These are phyloP conservation scores for Drosophila pachea DNA, from an alignment of 1,140 invertebrate genomes.

Conservation along the genomic window DNA sequence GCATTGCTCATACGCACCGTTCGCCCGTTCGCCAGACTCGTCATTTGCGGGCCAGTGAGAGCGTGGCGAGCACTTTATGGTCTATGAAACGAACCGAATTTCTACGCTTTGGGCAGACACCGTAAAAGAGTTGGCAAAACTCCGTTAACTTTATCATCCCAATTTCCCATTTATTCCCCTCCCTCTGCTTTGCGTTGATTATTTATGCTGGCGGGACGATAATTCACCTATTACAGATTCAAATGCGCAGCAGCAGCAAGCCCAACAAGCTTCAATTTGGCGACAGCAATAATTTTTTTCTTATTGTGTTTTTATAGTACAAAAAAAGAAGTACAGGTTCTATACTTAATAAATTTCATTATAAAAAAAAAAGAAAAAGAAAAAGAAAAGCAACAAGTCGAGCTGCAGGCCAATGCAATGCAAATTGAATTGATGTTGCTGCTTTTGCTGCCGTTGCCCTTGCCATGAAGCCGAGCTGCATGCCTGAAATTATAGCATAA, in stretches of 20 bases:
- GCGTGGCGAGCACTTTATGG: conserved; percentile 58
- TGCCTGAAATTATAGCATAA: conserved; percentile 74
- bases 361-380: too few relatives aligned
- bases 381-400: too few relatives aligned
- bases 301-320: too few relatives aligned
- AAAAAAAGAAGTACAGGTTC: too few relatives aligned
- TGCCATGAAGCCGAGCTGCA: conserved; percentile 41
- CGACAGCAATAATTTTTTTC: too few relatives aligned
- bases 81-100: conserved; percentile 72
- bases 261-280: conserved; percentile 2
- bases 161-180: conserved; percentile 6
- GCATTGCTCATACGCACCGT: conserved; percentile 71
- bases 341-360: too few relatives aligned
- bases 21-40: conserved; percentile 30
- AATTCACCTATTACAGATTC: too few relatives aligned
- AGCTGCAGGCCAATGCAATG: conserved; percentile 44
- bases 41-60: conserved; percentile 30
- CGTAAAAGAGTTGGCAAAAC: conserved; percentile 69
- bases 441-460: conserved; percentile 19
- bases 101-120: conserved; percentile 62
- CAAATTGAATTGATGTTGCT: conserved; percentile 72
- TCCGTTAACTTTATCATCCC: conserved; percentile 50
- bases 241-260: conserved; percentile 1
- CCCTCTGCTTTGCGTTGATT: conserved; percentile 5
- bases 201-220: conserved; percentile 29